Conservation (phyloP, 2,797 vertebrate species). For the Caiman crocodilus region DNA sequence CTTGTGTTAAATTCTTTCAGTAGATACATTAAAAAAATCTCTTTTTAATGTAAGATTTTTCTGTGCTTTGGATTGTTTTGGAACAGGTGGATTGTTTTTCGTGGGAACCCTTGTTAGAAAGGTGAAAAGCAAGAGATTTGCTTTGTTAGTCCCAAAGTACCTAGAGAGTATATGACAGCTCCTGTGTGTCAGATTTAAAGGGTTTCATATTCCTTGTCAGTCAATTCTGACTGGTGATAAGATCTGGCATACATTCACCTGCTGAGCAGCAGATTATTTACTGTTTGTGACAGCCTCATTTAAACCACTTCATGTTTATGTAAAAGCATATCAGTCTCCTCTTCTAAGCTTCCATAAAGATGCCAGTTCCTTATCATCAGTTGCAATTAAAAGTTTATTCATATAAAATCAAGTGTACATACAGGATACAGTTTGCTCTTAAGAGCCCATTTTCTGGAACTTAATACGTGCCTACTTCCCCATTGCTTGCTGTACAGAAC, state of each 20-base stretch:
- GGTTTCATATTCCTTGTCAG: not conserved
- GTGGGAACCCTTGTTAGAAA: not conserved
- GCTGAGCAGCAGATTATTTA: conserved; percentile 43
- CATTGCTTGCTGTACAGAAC: not conserved
- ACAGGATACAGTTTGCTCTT: not conserved
- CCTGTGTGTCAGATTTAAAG: not conserved
- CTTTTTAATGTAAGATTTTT: not conserved
- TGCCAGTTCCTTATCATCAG: not conserved
- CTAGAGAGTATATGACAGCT: not conserved
- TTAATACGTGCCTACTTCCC: not conserved
- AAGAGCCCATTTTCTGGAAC: not conserved
- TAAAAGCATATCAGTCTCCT: conserved; percentile 9
- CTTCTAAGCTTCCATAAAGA: conserved; percentile 40
- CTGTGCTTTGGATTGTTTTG: no score
- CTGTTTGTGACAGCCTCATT: conserved; percentile 8
- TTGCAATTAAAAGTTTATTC: not conserved
- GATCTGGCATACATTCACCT: not conserved
- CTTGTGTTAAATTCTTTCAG: not conserved
- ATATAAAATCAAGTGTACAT: conserved; percentile 1
- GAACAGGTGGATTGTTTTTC: not conserved
- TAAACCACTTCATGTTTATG: not conserved
- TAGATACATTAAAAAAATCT: not conserved
- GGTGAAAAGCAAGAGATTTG: not conserved
- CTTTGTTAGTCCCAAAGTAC: not conserved
- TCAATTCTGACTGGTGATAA: not conserved